Evolutionary conservation across 2,113 vertebrate genomes (phyloP), one percentile per base, ranked within the genome.

Genomic region (Catharus minimus): DNA sequence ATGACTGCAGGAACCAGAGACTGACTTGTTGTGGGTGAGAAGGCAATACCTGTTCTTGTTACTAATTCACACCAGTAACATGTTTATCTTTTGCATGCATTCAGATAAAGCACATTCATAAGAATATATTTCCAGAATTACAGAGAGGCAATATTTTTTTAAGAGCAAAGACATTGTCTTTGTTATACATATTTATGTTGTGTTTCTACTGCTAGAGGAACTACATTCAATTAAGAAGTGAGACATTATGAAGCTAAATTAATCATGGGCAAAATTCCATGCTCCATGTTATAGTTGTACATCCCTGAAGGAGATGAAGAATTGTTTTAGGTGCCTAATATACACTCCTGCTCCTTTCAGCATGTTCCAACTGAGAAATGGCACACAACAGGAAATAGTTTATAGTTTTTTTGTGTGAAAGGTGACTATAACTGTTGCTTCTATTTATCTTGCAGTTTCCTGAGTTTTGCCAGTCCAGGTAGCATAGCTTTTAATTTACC

Each of bases 301-400:
- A 58, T 64, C 77, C 26, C 50, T 71, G 69, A 92, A 92, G 84
- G 83, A 65, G 49, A 41, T 8, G 23, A 90, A 76, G 36, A 73
- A 55, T 2, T 1, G 1, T 55, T 93, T 92, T 82, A 92, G 26
- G 43, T 93, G 86, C 80, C 57, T 95, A 89, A 95, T 92, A 83
- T 66, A 38, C 11, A 38, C 52, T 89, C 62, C 43, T 90, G 68
- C 32, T 97, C 64, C 38, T 91, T 98, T 94, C 96, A 97, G 92
- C 96, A 95, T 90, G 94, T 97, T 98, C 96, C 97, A 93, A 93
- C 95, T 95, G 96, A 97, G 98, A 98, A 98, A 98, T 94, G 96
- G 96, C 97, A 98, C 97, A 98, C 95, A 98, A 97, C 97, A 98
- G 97, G 97, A 99, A 98, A 98, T 97, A 97, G 95, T 97, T 98